These are phyloP conservation scores for Oegoconia quadripuncta DNA, from an alignment of 2,888 invertebrate genomes.

Conservation along the genomic window DNA sequence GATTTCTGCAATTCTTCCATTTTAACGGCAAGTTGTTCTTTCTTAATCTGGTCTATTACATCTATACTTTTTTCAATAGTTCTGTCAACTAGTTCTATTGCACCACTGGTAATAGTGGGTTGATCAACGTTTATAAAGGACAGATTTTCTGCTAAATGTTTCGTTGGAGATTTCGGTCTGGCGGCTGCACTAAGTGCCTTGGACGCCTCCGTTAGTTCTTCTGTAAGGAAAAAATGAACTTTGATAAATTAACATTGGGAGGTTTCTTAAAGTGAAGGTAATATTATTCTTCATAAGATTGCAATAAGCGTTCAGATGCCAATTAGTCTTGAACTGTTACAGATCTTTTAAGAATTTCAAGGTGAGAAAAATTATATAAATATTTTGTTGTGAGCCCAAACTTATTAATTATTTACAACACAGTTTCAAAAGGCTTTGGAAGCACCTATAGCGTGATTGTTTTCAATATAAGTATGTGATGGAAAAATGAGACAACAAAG, in stretches of 20 bases:
- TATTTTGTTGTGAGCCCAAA: neutral
- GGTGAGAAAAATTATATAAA: neutral
- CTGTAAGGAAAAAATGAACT: slow-evolving; percentile 53
- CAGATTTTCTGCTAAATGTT: slow-evolving; percentile 67
- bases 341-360: too few species aligned
- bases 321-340: too few species aligned
- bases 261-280: neutral
- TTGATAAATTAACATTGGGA: neutral
- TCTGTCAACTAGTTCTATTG: slow-evolving; percentile 75
- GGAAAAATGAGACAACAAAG: slow-evolving; percentile 34
- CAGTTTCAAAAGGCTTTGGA: slow-evolving; percentile 23
- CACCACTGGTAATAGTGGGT: slow-evolving; percentile 75
- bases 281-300: too few species aligned
- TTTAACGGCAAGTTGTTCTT: slow-evolving; percentile 64
- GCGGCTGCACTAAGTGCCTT: slow-evolving; percentile 55
- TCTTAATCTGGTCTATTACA: slow-evolving; percentile 64
- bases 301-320: too few species aligned
- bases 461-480: slow-evolving; percentile 25
- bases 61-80: slow-evolving; percentile 67
- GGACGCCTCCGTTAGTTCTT: slow-evolving; percentile 57
- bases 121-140: slow-evolving; percentile 73
- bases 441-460: slow-evolving; percentile 44
- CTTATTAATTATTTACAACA: neutral
- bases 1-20: slow-evolving; percentile 65
- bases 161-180: slow-evolving; percentile 69